phyloP scores from a whole-genome alignment of 2,888 invertebrate genomes.

The Anorthoa munda region DNA sequence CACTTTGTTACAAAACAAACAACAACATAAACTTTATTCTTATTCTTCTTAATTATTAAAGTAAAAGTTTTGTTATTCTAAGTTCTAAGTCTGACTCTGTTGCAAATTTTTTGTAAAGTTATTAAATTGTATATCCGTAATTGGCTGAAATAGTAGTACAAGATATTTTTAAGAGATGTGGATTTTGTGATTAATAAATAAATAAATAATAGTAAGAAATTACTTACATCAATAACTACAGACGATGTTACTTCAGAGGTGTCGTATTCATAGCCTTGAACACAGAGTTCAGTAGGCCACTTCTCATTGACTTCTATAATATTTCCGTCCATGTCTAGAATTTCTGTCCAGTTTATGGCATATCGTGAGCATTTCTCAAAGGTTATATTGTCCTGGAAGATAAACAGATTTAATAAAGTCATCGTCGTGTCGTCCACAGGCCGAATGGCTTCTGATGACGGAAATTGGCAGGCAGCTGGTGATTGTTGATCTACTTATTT shows the following conservation, averaged over 20 bases:
- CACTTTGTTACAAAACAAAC: too few species aligned
- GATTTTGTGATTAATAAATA: too few species aligned
- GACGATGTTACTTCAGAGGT: constrained; percentile 93
- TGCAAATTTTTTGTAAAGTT: too few species aligned
- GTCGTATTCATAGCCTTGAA: constrained; percentile 95
- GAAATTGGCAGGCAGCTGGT: neutral
- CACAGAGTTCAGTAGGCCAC: constrained; percentile 93
- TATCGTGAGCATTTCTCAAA: constrained; percentile 94
- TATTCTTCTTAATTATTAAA: too few species aligned
- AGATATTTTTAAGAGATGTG: too few species aligned
- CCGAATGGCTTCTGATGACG: neutral
- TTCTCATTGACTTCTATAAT: constrained; percentile 82
- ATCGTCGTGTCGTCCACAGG: neutral
- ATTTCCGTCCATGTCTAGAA: constrained; percentile 78
- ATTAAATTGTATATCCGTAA: too few species aligned
- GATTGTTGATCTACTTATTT: neutral
- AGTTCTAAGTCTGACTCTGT: too few species aligned
- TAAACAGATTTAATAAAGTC: neutral
- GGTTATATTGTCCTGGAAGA: constrained; percentile 83
- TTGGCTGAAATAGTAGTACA: too few species aligned
- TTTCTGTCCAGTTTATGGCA: constrained; percentile 93
- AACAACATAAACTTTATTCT: too few species aligned
- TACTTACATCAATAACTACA: constrained; percentile 95
- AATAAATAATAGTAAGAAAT: too few species aligned
- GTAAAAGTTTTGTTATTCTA: too few species aligned